Evolutionary conservation across 1,140 invertebrate genomes (phyloP).

Genomic region (Drosophila nigrodunni): DNA sequence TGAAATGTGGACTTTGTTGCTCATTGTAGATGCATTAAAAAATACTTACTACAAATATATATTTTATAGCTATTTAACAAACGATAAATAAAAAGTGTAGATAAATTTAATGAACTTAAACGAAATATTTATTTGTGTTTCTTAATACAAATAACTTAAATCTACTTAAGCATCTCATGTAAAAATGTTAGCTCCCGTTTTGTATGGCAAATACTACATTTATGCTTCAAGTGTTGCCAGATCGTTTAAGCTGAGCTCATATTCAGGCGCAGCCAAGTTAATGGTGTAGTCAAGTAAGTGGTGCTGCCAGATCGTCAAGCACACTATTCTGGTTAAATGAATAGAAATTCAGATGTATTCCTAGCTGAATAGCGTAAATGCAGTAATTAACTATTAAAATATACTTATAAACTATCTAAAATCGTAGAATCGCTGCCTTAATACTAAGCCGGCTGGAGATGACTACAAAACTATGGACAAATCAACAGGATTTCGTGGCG

Average conservation of each 20-base stretch:
- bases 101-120: constrained; percentile 22
- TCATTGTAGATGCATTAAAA: constrained; percentile 5
- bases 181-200: constrained; percentile 45
- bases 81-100: constrained; percentile 29
- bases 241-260: not conserved
- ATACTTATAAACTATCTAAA: constrained; percentile 69
- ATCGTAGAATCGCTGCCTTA: constrained; percentile 61
- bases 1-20: constrained; percentile 19
- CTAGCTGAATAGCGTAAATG: constrained; percentile 16
- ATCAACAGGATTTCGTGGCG: constrained; percentile 30
- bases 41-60: constrained; percentile 19
- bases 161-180: constrained; percentile 61
- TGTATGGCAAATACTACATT: constrained; percentile 60
- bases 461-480: constrained; percentile 7
- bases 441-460: constrained; percentile 27
- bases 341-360: constrained; percentile 5
- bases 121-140: constrained; percentile 27
- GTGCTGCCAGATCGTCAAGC: not conserved
- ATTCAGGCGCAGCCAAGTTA: too few relatives aligned
- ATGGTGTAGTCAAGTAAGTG: not conserved
- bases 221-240: constrained; percentile 12
- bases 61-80: constrained; percentile 27
- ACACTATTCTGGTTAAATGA: too few relatives aligned
- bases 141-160: constrained; percentile 28
- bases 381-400: constrained; percentile 37